These are phyloP conservation scores for Rhingia campestris DNA, from an alignment of 2,888 invertebrate species.

Conservation along the genomic window DNA sequence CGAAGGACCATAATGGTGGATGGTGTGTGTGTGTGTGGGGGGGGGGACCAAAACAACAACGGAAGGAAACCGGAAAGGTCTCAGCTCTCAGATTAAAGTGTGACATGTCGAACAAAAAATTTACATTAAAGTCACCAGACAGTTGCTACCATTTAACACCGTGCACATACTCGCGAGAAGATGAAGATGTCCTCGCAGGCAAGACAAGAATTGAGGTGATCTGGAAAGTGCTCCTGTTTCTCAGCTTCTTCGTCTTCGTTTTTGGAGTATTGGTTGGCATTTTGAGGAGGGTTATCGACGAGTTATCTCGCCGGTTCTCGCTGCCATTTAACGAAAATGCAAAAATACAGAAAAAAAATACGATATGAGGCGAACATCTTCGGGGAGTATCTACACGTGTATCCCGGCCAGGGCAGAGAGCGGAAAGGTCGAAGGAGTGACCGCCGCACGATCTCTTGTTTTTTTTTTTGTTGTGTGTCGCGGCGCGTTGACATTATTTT, in stretches of 20 bases:
- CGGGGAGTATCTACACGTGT: conserved; percentile 29
- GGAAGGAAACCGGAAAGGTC: conserved; percentile 65
- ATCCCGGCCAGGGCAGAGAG: conserved; percentile 7
- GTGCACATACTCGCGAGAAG: conserved; percentile 21
- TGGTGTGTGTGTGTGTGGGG: background rate
- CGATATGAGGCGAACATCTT: conserved; percentile 33
- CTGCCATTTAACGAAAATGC: conserved; percentile 67
- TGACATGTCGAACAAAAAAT: conserved; percentile 74
- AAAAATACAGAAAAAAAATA: conserved; percentile 13
- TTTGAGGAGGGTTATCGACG: conserved; percentile 69
- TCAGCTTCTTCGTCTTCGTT: background rate
- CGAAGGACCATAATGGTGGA: too few relatives aligned
- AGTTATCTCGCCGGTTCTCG: conserved; percentile 64
- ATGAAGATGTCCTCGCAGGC: conserved; percentile 73
- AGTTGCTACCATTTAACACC: conserved; percentile 67
- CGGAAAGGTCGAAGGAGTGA: conserved; percentile 8
- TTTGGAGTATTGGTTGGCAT: background rate
- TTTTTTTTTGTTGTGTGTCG: conserved; percentile 39
- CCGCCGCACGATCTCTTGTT: conserved; percentile 45
- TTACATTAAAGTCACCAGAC: conserved; percentile 74
- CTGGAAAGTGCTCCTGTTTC: conserved; percentile 73
- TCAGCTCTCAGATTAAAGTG: conserved; percentile 70
- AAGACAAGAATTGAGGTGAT: conserved; percentile 62
- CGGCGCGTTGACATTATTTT: conserved; percentile 68
- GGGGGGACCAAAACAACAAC: background rate